Evolutionary conservation across 2,113 vertebrate species (phyloP).

Genomic region (Illadopsis cleaveri): DNA sequence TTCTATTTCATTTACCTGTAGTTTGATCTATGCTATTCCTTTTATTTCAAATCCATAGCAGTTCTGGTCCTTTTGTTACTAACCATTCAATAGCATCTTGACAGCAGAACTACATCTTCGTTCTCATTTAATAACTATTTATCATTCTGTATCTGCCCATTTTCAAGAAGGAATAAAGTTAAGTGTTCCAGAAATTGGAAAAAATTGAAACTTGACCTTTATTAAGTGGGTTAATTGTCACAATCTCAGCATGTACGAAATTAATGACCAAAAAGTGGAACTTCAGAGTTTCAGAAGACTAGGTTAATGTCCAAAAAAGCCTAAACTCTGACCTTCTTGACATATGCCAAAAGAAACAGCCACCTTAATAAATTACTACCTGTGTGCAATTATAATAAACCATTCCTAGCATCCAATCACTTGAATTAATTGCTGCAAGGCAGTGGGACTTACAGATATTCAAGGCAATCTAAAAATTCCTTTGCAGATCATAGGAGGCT

Average conservation of each 20-base stretch:
- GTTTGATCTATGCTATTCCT: neutral
- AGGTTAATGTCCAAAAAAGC: slow-evolving; percentile 79
- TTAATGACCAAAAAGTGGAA: slow-evolving; percentile 84
- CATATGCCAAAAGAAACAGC: slow-evolving; percentile 77
- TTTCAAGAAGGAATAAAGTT: slow-evolving; percentile 80
- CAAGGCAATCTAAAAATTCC: slow-evolving; percentile 23
- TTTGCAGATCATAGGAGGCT: neutral
- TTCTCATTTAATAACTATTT: slow-evolving; percentile 78
- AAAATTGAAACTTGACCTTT: slow-evolving; percentile 86
- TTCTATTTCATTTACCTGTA: slow-evolving; percentile 17
- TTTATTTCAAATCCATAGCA: slow-evolving; percentile 36
- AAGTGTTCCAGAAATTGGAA: slow-evolving; percentile 81
- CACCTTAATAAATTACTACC: slow-evolving; percentile 76
- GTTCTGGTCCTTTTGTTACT: slow-evolving; percentile 30
- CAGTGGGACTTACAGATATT: slow-evolving; percentile 31
- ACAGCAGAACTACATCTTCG: slow-evolving; percentile 67
- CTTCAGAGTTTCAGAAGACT: slow-evolving; percentile 77
- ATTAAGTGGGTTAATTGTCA: slow-evolving; percentile 88
- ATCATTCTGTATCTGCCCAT: slow-evolving; percentile 77
- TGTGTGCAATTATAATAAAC: slow-evolving; percentile 77
- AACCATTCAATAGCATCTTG: slow-evolving; percentile 53
- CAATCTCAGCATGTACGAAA: slow-evolving; percentile 81
- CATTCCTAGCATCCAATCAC: slow-evolving; percentile 68
- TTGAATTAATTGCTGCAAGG: slow-evolving; percentile 76
- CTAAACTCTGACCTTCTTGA: slow-evolving; percentile 81